A percentile compares a stretch with the other conserved stretches of the same genome.
These are phyloP conservation scores for Dinoponera quadriceps DNA, from an alignment of 1,140 invertebrate genomes.

Conservation along the genomic window DNA sequence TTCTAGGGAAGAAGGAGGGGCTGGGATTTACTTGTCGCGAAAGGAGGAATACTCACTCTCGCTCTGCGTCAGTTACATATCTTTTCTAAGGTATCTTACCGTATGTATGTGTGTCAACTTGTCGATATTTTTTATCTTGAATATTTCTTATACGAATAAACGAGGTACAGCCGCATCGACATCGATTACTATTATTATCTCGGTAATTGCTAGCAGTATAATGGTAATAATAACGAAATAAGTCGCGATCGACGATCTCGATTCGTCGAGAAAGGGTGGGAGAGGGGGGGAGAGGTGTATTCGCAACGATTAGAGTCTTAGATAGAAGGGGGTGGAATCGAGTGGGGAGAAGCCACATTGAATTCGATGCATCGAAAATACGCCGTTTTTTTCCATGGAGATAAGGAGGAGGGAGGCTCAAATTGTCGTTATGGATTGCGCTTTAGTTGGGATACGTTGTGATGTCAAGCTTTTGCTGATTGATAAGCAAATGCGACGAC, in stretches of 20 bases:
- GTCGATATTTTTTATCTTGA: conserved; percentile 12
- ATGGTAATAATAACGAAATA: conserved; percentile 4
- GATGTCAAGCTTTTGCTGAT: no score
- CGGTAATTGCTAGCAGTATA: not conserved
- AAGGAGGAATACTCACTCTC: not conserved
- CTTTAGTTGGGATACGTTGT: no score
- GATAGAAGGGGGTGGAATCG: no score
- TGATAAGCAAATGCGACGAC: no score
- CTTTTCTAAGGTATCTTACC: conserved; percentile 1
- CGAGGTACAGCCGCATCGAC: not conserved
- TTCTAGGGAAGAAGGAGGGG: not conserved
- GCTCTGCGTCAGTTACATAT: not conserved
- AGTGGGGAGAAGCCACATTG: no score
- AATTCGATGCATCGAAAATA: no score
- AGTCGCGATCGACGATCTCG: conserved; percentile 12
- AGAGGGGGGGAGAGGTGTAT: no score
- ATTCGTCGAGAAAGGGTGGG: not conserved
- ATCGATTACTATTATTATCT: not conserved
- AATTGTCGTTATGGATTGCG: no score
- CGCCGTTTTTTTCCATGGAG: no score
- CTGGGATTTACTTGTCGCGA: not conserved
- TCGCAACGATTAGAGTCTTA: no score
- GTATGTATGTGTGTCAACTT: not conserved
- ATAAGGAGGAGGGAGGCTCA: no score
- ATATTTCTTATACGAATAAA: conserved; percentile 1